Evolutionary conservation across 2,888 invertebrate genomes (phyloP), one percentile per base, ranked within the genome.

Genomic region (Cotesia congregata): DNA sequence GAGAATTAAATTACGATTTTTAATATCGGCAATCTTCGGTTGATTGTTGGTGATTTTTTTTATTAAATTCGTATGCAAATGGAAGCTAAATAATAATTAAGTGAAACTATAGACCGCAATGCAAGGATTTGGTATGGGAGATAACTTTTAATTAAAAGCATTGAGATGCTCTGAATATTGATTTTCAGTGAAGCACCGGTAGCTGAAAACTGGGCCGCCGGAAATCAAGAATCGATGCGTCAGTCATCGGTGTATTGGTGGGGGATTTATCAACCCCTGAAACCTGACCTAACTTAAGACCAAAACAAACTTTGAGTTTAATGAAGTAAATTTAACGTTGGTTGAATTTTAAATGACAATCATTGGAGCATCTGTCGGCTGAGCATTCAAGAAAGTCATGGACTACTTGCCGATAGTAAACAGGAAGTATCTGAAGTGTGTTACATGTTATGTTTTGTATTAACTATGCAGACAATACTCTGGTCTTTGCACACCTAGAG

Each of bases 141-240:
- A 30, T 30, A 30, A 30, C 30, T 30, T 30, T 30, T 30, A 30
- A 30, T 30, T 30, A 3, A 30, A 30, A 30, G 30, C 30, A 30
- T 30, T 30, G 30, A 30, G 30, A 30, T 0, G 30, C 30, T 30
- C 30, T 30, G 30, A 30, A 30, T 67, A 68, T 77, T 61, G 68
- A 75, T 15, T 67, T 65, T 15, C 15, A 40, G 12, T 39, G 17
- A n/a, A 71, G 72, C 65, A 64, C 6, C 20, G 12, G 12, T 30
- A 30, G 38, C 60, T 67, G 60, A 61, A 76, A 80, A 80, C 77
- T 80, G 78, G 77, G 79, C 79, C 74, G 76, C 39, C 78, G 78
- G 79, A 79, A 80, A 80, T 80, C 79, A 80, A 80, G 80, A 80
- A 80, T 80, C 80, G 79, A 80, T 80, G 75, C 72, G 77, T 80